Base-by-base conservation (phyloP, 2,888 invertebrate species). In the Heliconius aoede region DNA sequence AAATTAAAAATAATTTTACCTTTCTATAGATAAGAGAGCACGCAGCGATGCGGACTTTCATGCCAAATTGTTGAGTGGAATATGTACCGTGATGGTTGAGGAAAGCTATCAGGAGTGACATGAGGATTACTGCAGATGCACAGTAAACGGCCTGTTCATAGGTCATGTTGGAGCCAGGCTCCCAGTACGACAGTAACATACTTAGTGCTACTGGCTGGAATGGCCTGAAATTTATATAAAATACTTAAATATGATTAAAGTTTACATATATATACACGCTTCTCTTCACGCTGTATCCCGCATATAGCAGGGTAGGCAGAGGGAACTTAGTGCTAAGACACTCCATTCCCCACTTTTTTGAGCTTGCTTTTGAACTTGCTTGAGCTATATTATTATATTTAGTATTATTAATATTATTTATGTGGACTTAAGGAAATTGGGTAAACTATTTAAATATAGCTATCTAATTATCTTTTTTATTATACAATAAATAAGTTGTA, bases 1-100 rank as follows among this genome's bases (percentile, higher is more conserved):
- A n/a, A 36, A 4, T 40, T 15, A 40, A 40, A 15, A 15, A 40
- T 40, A 40, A 36, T 15, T 40, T 40, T 89, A 98, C 98, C 96
- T 98, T 98, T 93, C 97, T 96, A 86, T 97, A 98, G 76, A 98
- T 95, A 21, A 98, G 92, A 4, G 97, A 97, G 86, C 98, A 97
- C 73, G 97, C 96, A 0, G 98, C 97, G 1, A 98, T 96, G 81
- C 98, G 95, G 73, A 98, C 95, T 90, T 96, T 95, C 96, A 98
- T 97, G 40, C 98, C 98, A 67, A 97, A 95, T 85, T 97, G 96
- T 83, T 96, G 96, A 9, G 96, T 96, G 75, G 95, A 95, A 86
- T 96, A 96, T 51, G 96, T 93, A 72, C 95, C 95, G 86, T 97
- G 96, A 87, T 96, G 96, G 83, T 96, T 95, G 24, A 95, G 90